Conservation (phyloP, 2,888 invertebrate genomes). For the Lamproptera curius region DNA sequence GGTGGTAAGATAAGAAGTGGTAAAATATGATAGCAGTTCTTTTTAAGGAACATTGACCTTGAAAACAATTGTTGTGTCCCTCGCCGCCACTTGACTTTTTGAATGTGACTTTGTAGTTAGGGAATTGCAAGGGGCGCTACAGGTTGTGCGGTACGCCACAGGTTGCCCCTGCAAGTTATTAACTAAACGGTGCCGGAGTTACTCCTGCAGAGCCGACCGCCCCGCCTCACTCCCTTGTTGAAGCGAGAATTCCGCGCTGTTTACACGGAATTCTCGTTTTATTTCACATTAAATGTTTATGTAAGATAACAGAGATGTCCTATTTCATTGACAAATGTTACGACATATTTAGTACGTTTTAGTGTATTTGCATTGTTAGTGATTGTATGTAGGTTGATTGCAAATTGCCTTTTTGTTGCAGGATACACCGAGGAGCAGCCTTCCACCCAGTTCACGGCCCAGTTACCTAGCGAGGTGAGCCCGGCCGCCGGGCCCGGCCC, state of each 20-base stretch:
- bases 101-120: conserved; percentile 17
- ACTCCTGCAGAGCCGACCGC: conserved; percentile 27
- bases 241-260: conserved; percentile 8
- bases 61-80: conserved; percentile 6
- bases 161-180: conserved; percentile 53
- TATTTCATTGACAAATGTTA: no score
- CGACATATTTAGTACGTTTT: no score
- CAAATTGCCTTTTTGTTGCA: conserved; percentile 56
- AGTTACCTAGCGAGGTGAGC: conserved; percentile 84
- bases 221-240: conserved; percentile 9
- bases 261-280: conserved; percentile 2
- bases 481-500: conserved; percentile 73
- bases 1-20: no score
- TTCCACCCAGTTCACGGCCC: conserved; percentile 86
- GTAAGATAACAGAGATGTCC: no score
- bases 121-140: conserved; percentile 33
- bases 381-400: no score
- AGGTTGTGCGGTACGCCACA: conserved; percentile 49
- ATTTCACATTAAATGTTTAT: not conserved
- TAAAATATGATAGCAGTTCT: no score
- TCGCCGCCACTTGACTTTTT: conserved; percentile 2
- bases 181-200: conserved; percentile 40
- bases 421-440: conserved; percentile 89
- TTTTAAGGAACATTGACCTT: no score
- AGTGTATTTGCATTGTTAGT: not conserved